Evolutionary conservation across 2,797 vertebrate species (phyloP).

Genomic region (Adelosebastes latens): DNA sequence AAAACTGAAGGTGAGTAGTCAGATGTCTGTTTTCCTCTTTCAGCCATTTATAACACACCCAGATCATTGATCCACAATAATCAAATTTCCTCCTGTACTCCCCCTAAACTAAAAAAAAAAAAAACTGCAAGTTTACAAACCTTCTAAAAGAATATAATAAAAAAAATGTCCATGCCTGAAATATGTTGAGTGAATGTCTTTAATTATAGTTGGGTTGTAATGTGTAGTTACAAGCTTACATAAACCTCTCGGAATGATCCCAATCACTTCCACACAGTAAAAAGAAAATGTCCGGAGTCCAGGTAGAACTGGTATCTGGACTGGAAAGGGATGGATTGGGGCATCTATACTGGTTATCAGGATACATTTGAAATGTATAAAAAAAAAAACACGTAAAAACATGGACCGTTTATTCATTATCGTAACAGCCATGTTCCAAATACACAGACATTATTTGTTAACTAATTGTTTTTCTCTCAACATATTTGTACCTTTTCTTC

Average conservation of each 20-base stretch:
- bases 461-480: background rate
- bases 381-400: background rate
- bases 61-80: too few relatives aligned
- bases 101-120: background rate
- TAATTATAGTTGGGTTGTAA: too few relatives aligned
- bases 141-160: background rate
- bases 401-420: background rate
- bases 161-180: background rate
- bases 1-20: slow-evolving; percentile 89
- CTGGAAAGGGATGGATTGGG: background rate
- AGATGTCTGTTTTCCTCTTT: background rate
- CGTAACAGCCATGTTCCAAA: background rate
- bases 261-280: background rate
- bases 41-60: background rate
- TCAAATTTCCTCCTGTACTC: background rate
- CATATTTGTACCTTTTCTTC: background rate
- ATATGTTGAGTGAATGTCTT: background rate
- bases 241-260: background rate
- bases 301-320: background rate
- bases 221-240: background rate
- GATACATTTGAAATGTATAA: background rate
- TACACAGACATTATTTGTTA: background rate
- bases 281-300: background rate
- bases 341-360: background rate
- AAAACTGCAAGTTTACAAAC: too few relatives aligned